phyloP scores from a whole-genome alignment of 2,888 invertebrate genomes.

The Acanthoscelides obtectus region DNA sequence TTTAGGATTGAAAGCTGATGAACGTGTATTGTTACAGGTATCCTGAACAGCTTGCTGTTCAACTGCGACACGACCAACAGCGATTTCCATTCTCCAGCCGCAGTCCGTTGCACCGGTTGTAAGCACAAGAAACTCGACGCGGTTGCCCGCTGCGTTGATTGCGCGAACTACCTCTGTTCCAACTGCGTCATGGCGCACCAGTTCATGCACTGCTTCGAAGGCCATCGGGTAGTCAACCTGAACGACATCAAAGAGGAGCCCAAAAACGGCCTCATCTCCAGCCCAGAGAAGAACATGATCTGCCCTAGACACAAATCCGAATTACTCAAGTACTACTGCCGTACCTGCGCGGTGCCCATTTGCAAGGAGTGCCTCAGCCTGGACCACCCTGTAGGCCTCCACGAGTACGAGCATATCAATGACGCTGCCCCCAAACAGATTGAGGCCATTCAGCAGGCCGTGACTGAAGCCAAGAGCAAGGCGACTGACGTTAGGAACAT shows the following conservation, averaged over 20 bases:
- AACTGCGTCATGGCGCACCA: conserved; percentile 99
- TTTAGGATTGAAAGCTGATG: too few species aligned
- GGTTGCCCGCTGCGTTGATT: conserved; percentile 93
- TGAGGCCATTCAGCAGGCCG: conserved; percentile 72
- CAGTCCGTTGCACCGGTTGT: conserved; percentile 89
- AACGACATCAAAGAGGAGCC: conserved; percentile 60
- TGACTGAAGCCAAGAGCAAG: conserved; percentile 83
- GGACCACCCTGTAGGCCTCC: conserved; percentile 78
- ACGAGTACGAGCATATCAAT: conserved; percentile 83
- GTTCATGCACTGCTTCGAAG: conserved; percentile 98
- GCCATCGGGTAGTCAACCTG: conserved; percentile 81
- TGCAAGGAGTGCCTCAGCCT: conserved; percentile 92
- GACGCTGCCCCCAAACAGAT: conserved; percentile 80
- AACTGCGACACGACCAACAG: conserved; percentile 20
- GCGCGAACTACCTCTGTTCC: conserved; percentile 91
- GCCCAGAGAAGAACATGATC: conserved; percentile 59
- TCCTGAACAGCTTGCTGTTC: conserved; percentile 21
- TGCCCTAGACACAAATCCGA: conserved; percentile 90
- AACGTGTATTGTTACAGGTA: conserved; percentile 16
- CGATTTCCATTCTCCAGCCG: conserved; percentile 49
- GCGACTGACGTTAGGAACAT: conserved; percentile 82
- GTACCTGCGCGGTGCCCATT: conserved; percentile 86
- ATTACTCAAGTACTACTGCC: conserved; percentile 88
- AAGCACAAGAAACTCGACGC: conserved; percentile 93
- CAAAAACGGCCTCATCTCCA: conserved; percentile 46